These are phyloP conservation scores for Colistium nudipinnis DNA, from an alignment of 2,113 vertebrate species.

Conservation along the genomic window DNA sequence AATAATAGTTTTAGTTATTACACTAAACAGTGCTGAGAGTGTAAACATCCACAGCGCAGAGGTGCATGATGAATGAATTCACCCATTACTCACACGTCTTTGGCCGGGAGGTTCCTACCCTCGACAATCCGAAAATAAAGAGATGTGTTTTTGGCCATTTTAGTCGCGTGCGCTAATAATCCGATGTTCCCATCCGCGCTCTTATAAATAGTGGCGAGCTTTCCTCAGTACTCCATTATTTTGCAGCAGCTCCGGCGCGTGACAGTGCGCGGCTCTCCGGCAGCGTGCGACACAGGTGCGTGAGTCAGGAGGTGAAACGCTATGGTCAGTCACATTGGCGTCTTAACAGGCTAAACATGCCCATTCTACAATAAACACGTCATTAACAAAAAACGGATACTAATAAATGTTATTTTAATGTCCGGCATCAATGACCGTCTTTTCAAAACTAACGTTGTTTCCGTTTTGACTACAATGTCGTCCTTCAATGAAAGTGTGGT, in stretches of 20 bases:
- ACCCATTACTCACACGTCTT: constrained; percentile 91
- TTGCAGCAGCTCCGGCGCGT: constrained; percentile 71
- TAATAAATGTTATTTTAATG: too few species aligned
- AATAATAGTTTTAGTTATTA: too few species aligned
- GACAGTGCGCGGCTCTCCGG: constrained; percentile 67
- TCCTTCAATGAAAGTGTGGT: too few species aligned
- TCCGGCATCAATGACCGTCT: too few species aligned
- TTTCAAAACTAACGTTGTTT: too few species aligned
- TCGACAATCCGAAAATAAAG: constrained; percentile 91
- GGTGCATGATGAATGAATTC: too few species aligned
- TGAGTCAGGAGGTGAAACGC: constrained; percentile 19
- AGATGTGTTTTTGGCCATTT: constrained; percentile 87
- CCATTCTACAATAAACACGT: neutral
- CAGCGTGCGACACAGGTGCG: constrained; percentile 54
- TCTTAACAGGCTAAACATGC: neutral
- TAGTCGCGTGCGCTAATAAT: constrained; percentile 25
- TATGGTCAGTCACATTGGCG: neutral
- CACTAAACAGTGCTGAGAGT: too few species aligned
- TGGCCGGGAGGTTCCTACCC: constrained; percentile 89
- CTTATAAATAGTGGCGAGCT: constrained; percentile 52
- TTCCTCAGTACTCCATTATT: constrained; percentile 60
- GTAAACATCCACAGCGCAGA: too few species aligned
- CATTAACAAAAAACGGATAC: too few species aligned
- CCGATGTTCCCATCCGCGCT: constrained; percentile 59
- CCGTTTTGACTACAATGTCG: too few species aligned